phyloP scores from a whole-genome alignment of 2,888 invertebrate genomes.

The Nemapogon koenigi region DNA sequence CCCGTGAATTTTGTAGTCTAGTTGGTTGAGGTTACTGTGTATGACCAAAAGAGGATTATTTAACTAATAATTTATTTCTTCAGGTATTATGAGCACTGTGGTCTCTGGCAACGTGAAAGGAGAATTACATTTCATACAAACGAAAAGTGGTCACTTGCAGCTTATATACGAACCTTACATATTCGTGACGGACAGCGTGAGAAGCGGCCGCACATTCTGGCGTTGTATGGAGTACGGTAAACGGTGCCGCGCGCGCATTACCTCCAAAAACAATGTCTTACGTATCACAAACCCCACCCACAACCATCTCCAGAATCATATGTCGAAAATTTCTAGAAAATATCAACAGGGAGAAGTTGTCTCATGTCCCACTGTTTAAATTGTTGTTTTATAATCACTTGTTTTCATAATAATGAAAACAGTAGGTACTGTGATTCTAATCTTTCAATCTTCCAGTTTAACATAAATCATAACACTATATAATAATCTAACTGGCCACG shows the following conservation, averaged over 20 bases:
- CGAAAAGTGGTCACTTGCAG: constrained; percentile 56
- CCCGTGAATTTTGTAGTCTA: too few species aligned
- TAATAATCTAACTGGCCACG: too few species aligned
- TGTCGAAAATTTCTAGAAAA: constrained; percentile 46
- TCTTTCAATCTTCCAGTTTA: too few species aligned
- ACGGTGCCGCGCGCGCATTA: constrained; percentile 54
- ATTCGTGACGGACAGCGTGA: constrained; percentile 56
- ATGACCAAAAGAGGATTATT: too few species aligned
- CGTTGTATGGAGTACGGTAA: constrained; percentile 58
- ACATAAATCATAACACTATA: too few species aligned
- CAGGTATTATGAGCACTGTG: constrained; percentile 3
- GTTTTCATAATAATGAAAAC: too few species aligned
- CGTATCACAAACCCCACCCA: constrained; percentile 54
- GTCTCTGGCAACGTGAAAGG: constrained; percentile 26
- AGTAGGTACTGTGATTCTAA: too few species aligned
- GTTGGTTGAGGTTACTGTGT: too few species aligned
- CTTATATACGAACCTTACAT: constrained; percentile 56
- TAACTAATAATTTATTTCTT: neutral
- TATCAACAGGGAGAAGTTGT: constrained; percentile 55
- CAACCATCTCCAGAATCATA: constrained; percentile 47
- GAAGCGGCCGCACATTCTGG: constrained; percentile 58
- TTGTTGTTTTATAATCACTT: too few species aligned
- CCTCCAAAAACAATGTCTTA: constrained; percentile 51
- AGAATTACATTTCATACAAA: constrained; percentile 55
- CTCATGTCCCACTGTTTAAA: constrained; percentile 45